Conservation (phyloP, 2,797 vertebrate species). For the Clarias platycephalus region DNA sequence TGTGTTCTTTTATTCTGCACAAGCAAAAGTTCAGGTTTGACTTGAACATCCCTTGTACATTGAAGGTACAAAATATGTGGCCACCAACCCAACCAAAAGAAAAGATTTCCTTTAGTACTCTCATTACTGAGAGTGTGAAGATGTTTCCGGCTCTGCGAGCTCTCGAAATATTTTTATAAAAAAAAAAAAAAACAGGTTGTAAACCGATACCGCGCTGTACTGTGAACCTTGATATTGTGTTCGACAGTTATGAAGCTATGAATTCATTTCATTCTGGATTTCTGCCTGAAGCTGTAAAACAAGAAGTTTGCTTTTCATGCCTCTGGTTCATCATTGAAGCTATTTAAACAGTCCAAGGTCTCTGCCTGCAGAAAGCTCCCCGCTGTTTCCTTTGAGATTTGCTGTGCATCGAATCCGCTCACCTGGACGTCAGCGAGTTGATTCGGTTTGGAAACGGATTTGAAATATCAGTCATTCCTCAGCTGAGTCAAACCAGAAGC, state of each 20-base stretch:
- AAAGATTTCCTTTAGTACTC: not conserved
- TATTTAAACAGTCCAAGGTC: conserved; percentile 37
- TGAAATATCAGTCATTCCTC: conserved; percentile 29
- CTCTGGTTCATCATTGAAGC: conserved; percentile 19
- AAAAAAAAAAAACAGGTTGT: not conserved
- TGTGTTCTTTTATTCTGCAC: too few species aligned
- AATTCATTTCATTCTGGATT: conserved; percentile 15
- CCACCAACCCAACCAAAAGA: not conserved
- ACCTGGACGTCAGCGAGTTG: conserved; percentile 36
- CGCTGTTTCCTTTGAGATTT: conserved; percentile 10
- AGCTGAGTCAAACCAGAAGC: conserved; percentile 37
- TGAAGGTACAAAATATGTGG: not conserved
- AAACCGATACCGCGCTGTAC: not conserved
- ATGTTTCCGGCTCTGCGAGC: not conserved
- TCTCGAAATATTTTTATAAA: not conserved
- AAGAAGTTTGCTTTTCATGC: conserved; percentile 27
- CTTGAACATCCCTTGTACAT: too few species aligned
- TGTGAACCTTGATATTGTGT: conserved; percentile 3
- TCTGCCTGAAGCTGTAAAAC: conserved; percentile 29
- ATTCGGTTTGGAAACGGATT: conserved; percentile 13
- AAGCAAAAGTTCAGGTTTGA: too few species aligned
- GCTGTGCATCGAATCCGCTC: conserved; percentile 8
- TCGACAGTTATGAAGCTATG: conserved; percentile 1
- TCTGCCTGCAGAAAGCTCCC: conserved; percentile 16
- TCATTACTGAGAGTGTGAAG: not conserved